Base-by-base conservation (phyloP, 2,113 vertebrate species). In the Dolichallabes microphthalmus region DNA sequence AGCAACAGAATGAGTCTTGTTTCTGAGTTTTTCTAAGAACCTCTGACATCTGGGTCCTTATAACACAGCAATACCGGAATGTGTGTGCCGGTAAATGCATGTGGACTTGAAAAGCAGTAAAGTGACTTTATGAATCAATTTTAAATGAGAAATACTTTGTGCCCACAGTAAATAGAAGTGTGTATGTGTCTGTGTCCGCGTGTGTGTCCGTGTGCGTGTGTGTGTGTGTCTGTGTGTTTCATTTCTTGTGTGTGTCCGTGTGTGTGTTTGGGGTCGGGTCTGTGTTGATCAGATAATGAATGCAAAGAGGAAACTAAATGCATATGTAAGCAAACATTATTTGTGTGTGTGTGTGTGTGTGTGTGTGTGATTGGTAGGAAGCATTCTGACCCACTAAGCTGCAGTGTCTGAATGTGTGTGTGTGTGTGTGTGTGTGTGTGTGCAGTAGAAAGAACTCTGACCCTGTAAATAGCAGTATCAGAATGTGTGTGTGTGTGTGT, bases 311-410 rank as follows among this genome's bases (percentile, higher is more conserved):
- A 63, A 60, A 60, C 20, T 60, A 2, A 60, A 58, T 58, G 57
- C 57, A 58, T 22, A 60, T 22, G 0, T 63, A 63, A 63, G 61
- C n/a, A 25, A 63, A 15, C 25, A 63, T 63, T 63, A 63, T 30
- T 64, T 7, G 64, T 66, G 64, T 66, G 64, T 75, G 39, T 75
- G 35, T 75, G 71, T 75, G 66, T 30, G 27, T 68, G 64, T 68
- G 12, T 68, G 20, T 68, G n/a, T 27, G 15, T n/a, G 17, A 45
- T 76, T 17, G 3, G 14, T 22, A n/a, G 50, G 32, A 30, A 68
- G 32, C 30, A 6, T 30, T 30, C 60, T n/a, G 58, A 22, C 20
- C 20, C 19, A 7, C 8, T 60, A 60, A 60, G 25, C 9, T 22
- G 20, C 20, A 60, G 58, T 2, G 4, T 61, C 2, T 22, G 8